Evolutionary conservation across 2,113 vertebrate genomes (phyloP).

Genomic region (Recurvirostra avosetta): DNA sequence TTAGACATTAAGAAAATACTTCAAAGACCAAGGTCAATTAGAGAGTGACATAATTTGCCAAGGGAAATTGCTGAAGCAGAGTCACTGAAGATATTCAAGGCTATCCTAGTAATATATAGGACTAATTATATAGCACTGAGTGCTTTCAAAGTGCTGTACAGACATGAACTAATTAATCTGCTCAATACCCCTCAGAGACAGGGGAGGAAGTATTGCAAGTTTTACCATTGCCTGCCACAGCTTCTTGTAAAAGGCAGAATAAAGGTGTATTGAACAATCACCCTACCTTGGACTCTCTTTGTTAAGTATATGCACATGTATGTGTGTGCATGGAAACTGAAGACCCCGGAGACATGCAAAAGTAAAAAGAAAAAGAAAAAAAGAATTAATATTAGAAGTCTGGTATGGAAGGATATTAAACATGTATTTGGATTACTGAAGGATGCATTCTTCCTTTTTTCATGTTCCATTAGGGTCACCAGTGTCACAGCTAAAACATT

Average conservation of each 20-base stretch:
- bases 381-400: background rate
- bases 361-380: background rate
- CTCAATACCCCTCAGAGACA: background rate
- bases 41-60: constrained; percentile 6
- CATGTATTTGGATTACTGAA: background rate
- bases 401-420: background rate
- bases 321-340: background rate
- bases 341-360: background rate
- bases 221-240: background rate
- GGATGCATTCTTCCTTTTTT: background rate
- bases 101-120: background rate
- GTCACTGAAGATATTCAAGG: constrained; percentile 25
- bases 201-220: background rate
- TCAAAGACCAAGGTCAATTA: constrained; percentile 27
- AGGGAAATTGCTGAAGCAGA: constrained; percentile 9
- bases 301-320: background rate
- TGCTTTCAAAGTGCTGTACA: constrained; percentile 24
- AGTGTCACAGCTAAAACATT: background rate
- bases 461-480: background rate
- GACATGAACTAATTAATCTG: constrained; percentile 46
- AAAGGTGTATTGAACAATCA: background rate
- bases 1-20: constrained; percentile 19
- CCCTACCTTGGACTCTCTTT: background rate
- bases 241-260: background rate
- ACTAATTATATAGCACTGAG: constrained; percentile 15